Evolutionary conservation across 2,888 invertebrate species (phyloP).

Genomic region (Seira ritae): DNA sequence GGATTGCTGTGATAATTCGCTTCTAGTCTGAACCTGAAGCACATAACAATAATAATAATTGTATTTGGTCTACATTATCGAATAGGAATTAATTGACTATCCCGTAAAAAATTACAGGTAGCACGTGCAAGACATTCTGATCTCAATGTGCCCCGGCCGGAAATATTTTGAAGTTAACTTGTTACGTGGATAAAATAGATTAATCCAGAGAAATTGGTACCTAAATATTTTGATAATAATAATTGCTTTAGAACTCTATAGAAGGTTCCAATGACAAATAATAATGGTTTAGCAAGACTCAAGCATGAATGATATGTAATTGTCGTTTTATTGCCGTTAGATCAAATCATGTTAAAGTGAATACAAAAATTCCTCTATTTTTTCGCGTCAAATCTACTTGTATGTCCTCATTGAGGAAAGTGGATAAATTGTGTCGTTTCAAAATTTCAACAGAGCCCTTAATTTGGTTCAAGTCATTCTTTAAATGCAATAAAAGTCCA

Average conservation of each 20-base stretch:
- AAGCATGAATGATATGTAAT: not conserved
- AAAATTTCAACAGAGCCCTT: constrained; percentile 48
- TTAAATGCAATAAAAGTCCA: constrained; percentile 30
- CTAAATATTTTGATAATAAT: not conserved
- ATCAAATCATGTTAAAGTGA: constrained; percentile 20
- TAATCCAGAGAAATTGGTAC: not conserved
- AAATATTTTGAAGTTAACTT: not conserved
- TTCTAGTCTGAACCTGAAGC: not conserved
- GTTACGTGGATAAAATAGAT: not conserved
- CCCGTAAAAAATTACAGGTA: not conserved
- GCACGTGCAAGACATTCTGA: too few species aligned
- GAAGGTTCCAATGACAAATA: not conserved
- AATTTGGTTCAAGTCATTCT: constrained; percentile 16
- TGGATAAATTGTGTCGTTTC: constrained; percentile 21
- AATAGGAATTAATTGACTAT: not conserved
- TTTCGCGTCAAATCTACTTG: constrained; percentile 36
- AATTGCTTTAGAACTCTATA: not conserved
- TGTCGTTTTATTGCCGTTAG: not conserved
- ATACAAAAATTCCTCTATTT: constrained; percentile 44
- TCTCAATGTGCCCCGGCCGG: too few species aligned
- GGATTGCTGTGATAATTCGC: not conserved
- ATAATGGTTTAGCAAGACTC: not conserved
- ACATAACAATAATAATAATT: not conserved
- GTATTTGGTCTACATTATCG: not conserved
- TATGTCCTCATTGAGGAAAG: constrained; percentile 43